Evolutionary conservation across 2,113 vertebrate genomes (phyloP).

Genomic region (Ageneiosus marmoratus): DNA sequence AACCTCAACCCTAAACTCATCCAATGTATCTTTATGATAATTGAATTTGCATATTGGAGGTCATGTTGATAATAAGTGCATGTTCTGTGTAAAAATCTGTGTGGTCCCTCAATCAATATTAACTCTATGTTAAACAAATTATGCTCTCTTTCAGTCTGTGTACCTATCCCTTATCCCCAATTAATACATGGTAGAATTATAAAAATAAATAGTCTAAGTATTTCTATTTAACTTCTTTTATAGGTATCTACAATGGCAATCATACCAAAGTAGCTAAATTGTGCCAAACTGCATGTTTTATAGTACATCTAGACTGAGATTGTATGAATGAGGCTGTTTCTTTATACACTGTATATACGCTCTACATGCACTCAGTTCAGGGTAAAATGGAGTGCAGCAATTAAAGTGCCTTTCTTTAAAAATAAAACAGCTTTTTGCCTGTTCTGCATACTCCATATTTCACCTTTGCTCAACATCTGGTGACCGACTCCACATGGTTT

Average conservation of each 20-base stretch:
- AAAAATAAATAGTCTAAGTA: not conserved
- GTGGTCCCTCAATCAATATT: not conserved
- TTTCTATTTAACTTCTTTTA: not conserved
- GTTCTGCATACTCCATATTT: constrained; percentile 20
- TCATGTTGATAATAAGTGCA: not conserved
- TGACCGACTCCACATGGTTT: constrained; percentile 42
- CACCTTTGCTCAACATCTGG: constrained; percentile 48
- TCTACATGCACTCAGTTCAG: not conserved
- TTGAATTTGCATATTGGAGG: not conserved
- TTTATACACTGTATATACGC: constrained; percentile 18
- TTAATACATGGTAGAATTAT: not conserved
- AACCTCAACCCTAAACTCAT: not conserved
- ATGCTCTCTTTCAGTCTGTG: not conserved
- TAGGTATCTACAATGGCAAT: not conserved
- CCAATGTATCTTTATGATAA: not conserved
- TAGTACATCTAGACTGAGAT: not conserved
- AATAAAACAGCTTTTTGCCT: not conserved
- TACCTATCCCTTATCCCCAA: not conserved
- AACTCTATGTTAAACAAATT: not conserved
- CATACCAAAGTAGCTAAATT: not conserved
- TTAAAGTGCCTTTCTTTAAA: constrained; percentile 7
- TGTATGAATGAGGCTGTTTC: not conserved
- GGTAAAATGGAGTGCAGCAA: not conserved
- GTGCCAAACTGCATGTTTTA: not conserved
- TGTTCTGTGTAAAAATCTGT: not conserved